These are phyloP conservation scores for Montipora foliosa DNA, from an alignment of 64 coral and sea anemone species.

Conservation along the genomic window DNA sequence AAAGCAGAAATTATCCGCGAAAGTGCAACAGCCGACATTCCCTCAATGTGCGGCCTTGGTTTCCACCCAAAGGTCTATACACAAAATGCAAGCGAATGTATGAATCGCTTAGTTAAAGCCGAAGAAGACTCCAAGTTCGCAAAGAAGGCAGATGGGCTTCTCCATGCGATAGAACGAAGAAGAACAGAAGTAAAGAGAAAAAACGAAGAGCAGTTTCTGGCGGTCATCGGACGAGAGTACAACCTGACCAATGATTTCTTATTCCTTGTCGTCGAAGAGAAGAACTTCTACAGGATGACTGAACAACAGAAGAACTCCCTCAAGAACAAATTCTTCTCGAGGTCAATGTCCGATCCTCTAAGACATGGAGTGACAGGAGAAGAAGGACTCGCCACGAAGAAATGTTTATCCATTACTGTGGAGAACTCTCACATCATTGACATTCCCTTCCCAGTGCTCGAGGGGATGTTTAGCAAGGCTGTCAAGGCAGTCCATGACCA, in stretches of 20 bases:
- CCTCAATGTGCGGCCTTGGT: slow-evolving; percentile 49
- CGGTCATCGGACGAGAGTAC: slow-evolving; percentile 69
- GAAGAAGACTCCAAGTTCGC: slow-evolving; percentile 15
- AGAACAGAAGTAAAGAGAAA: slow-evolving; percentile 54
- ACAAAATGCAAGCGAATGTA: slow-evolving; percentile 66
- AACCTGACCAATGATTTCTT: slow-evolving; percentile 45
- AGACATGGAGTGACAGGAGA: slow-evolving; percentile 20
- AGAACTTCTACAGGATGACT: slow-evolving; percentile 64
- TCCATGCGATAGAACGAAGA: slow-evolving; percentile 34
- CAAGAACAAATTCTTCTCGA: slow-evolving; percentile 60
- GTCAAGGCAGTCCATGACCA: too few species aligned
- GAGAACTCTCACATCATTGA: slow-evolving; percentile 54
- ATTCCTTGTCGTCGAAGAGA: slow-evolving; percentile 44
- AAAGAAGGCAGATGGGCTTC: too few species aligned
- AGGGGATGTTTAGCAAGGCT: too few species aligned
- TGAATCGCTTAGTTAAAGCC: slow-evolving; percentile 54
- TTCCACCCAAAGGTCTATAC: slow-evolving; percentile 61
- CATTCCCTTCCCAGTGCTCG: slow-evolving; percentile 64
- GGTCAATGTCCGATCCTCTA: slow-evolving; percentile 37
- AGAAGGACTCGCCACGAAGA: not conserved
- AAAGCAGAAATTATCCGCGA: slow-evolving; percentile 50
- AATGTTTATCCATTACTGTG: slow-evolving; percentile 44
- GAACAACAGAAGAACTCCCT: slow-evolving; percentile 63
- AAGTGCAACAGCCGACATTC: slow-evolving; percentile 51
- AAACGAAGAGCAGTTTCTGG: slow-evolving; percentile 65